Evolutionary conservation across 2,113 vertebrate species (phyloP).

Genomic region (Vulpes vulpes): DNA sequence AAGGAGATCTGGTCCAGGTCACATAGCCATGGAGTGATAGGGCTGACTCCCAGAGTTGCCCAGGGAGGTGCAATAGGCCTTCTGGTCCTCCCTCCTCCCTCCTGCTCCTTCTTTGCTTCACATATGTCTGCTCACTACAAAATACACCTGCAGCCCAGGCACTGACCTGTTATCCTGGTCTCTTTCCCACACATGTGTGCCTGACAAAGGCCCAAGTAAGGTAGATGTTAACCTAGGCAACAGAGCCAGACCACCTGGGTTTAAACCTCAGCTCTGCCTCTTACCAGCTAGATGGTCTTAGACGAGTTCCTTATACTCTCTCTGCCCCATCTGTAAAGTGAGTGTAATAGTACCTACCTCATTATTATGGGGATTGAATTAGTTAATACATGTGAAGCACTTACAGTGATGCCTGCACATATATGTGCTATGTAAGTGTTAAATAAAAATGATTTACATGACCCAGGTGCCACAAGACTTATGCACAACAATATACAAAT

Average conservation of each 20-base stretch:
- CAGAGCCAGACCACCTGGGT: not conserved
- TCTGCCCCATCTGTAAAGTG: conserved; percentile 16
- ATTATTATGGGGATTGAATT: conserved; percentile 19
- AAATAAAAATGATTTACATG: not conserved
- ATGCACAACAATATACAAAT: not conserved
- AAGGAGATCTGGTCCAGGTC: not conserved
- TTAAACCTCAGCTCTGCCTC: not conserved
- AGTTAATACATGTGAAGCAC: not conserved
- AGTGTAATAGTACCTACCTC: conserved; percentile 28
- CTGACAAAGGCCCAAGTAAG: not conserved
- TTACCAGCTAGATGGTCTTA: conserved; percentile 7
- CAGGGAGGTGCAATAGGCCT: not conserved
- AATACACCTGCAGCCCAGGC: not conserved
- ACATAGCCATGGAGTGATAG: not conserved
- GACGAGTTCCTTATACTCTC: conserved; percentile 47
- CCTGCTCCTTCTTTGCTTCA: not conserved
- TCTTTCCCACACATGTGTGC: not conserved
- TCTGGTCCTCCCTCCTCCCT: not conserved
- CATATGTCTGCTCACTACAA: not conserved
- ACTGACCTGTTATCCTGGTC: not conserved
- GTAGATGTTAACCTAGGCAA: not conserved
- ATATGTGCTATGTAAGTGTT: not conserved
- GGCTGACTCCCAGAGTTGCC: not conserved
- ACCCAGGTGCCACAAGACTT: not conserved
- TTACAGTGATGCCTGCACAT: not conserved